phyloP scores from a whole-genome alignment of 2,888 invertebrate species.

The Macrophya annulata region DNA sequence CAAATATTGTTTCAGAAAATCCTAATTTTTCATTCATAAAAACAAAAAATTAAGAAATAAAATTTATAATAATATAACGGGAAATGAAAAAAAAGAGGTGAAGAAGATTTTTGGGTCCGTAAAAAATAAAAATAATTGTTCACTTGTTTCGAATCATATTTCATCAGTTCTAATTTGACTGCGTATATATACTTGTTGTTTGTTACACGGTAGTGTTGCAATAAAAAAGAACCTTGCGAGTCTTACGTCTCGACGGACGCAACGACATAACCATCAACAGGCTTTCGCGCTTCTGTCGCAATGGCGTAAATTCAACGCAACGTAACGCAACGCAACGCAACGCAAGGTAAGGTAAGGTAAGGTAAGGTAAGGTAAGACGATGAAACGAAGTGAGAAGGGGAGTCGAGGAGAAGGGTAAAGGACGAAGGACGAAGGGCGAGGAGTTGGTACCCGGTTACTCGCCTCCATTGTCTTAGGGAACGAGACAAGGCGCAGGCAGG shows the following conservation, averaged over 20 bases:
- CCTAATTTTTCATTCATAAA: too few species aligned
- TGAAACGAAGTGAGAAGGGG: not conserved
- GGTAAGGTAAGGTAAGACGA: not conserved
- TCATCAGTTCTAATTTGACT: not conserved
- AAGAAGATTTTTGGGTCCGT: not conserved
- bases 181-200: not conserved
- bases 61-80: too few species aligned
- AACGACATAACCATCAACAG: slow-evolving; percentile 12
- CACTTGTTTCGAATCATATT: not conserved
- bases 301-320: slow-evolving; percentile 30
- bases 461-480: slow-evolving; percentile 39
- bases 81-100: not conserved
- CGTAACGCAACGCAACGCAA: not conserved
- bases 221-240: not conserved
- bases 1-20: not conserved
- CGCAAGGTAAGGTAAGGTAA: not conserved
- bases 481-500: not conserved
- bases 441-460: slow-evolving; percentile 39
- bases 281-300: slow-evolving; percentile 30
- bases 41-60: too few species aligned
- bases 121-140: not conserved
- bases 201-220: slow-evolving; percentile 5
- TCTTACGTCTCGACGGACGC: not conserved
- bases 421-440: slow-evolving; percentile 35
- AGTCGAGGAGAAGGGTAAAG: not conserved